A percentile compares a stretch with the other conserved stretches of the same genome.
phyloP scores from a whole-genome alignment of 1,140 invertebrate genomes.

The Drosophila lowei region DNA sequence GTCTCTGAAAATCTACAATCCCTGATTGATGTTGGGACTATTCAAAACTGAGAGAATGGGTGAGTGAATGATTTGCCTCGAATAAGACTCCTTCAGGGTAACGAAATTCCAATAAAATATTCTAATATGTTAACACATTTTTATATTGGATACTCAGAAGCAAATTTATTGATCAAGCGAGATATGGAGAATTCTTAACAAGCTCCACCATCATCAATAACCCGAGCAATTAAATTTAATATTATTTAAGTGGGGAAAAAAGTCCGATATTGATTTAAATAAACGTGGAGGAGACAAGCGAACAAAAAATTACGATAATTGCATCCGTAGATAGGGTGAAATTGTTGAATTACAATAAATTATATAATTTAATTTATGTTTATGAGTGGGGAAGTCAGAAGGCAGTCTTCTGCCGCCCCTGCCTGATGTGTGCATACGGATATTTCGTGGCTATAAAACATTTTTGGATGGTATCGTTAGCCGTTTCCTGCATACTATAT shows the following conservation, averaged over 20 bases:
- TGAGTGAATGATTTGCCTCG: no score
- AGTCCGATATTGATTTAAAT: conserved; percentile 65
- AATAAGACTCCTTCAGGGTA: no score
- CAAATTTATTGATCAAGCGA: conserved; percentile 22
- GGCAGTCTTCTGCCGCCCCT: conserved; percentile 9
- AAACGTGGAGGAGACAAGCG: conserved; percentile 38
- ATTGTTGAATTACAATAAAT: conserved; percentile 73
- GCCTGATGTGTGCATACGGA: conserved; percentile 6
- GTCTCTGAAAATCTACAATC: no score
- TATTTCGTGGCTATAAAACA: conserved; percentile 51
- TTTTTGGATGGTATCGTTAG: conserved; percentile 61
- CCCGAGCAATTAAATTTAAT: conserved; percentile 60
- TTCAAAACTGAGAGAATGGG: no score
- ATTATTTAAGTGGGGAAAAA: conserved; percentile 37
- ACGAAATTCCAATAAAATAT: no score
- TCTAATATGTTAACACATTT: no score
- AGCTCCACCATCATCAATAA: conserved; percentile 40
- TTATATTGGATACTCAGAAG: background rate
- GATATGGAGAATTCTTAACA: conserved; percentile 39
- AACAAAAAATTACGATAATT: conserved; percentile 72
- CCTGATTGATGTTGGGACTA: no score
- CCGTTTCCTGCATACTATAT: conserved; percentile 66
- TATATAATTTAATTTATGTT: conserved; percentile 79
- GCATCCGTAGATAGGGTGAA: conserved; percentile 60
- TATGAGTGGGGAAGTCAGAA: conserved; percentile 49